Conservation (phyloP, 2,113 vertebrate species). For the Progne subis region DNA sequence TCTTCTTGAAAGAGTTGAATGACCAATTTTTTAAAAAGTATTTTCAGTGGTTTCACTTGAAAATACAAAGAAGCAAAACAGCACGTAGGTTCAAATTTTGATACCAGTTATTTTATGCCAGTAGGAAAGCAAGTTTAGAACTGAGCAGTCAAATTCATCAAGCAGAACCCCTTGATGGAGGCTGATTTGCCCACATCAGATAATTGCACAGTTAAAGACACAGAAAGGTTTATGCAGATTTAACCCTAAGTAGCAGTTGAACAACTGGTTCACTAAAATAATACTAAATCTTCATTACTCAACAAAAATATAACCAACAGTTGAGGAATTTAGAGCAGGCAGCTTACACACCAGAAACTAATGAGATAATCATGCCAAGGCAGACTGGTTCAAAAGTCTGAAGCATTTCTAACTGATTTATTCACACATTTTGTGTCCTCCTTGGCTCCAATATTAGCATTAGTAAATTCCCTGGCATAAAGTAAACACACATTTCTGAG, state of each 20-base stretch:
- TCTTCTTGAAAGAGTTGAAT: background rate
- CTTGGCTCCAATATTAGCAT: background rate
- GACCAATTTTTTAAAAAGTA: background rate
- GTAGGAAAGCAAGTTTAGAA: conserved; percentile 27
- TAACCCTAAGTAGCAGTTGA: background rate
- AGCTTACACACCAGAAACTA: background rate
- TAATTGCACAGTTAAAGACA: background rate
- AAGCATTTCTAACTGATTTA: background rate
- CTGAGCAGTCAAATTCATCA: conserved; percentile 15
- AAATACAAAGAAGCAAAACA: background rate
- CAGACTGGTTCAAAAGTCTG: background rate
- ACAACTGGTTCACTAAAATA: background rate
- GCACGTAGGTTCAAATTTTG: background rate
- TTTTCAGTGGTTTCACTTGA: conserved; percentile 4
- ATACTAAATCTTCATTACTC: background rate
- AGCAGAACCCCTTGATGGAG: background rate
- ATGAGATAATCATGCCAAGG: background rate
- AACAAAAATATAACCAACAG: background rate
- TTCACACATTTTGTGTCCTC: background rate
- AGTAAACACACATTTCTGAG: conserved; percentile 18
- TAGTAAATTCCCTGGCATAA: background rate
- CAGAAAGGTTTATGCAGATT: background rate
- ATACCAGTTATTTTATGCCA: background rate
- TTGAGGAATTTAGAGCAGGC: background rate
- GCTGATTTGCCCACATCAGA: background rate